Evolutionary conservation across 2,797 vertebrate species (phyloP), one percentile per base, ranked within the genome.

Genomic region (Silurus aristotelis): DNA sequence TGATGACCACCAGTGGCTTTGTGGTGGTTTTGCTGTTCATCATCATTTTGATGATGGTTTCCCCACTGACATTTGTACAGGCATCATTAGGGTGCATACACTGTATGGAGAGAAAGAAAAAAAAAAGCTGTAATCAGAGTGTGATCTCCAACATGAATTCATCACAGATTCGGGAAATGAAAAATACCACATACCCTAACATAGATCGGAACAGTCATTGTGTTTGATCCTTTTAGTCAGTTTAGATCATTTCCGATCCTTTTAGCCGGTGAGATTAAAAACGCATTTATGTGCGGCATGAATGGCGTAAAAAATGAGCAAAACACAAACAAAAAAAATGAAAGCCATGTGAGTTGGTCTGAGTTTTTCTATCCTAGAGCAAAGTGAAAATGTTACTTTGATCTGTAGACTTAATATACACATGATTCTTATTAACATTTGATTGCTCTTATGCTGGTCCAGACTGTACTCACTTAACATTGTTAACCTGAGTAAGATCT

Each of bases 1-100:
- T 91, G 90, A 97, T 75, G 84, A 99, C 95, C n/a, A 95, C 94
- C 76, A 99, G 93, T 0, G 96, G 94, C 84, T 96, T 97, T 71
- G 95, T 97, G 15, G 95, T 95, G 0, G 92, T 94, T 92, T 96
- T 97, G 89, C 93, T 96, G 91, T 96, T 95, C 92, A 95, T 95
- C 95, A 97, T 95, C 96, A 99, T 96, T 43, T 88, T 89, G 88
- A 99, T 58, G 89, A 99, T 96, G 82, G 93, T 93, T 10, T 95
- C 92, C 64, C 90, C 27, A 0, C 91, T 91, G 27, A 97, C 87
- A 0, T 94, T 95, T 8, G 93, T 93, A 80, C 98, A 99, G 81
- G 93, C 91, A 90, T 97, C 94, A 5, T 94, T 92, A 1, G 95
- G 95, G 80, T 92, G 91, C 91, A 98, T 89, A 46, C 98, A 99